phyloP scores from a whole-genome alignment of 2,113 vertebrate genomes.

The Smithornis capensis region DNA sequence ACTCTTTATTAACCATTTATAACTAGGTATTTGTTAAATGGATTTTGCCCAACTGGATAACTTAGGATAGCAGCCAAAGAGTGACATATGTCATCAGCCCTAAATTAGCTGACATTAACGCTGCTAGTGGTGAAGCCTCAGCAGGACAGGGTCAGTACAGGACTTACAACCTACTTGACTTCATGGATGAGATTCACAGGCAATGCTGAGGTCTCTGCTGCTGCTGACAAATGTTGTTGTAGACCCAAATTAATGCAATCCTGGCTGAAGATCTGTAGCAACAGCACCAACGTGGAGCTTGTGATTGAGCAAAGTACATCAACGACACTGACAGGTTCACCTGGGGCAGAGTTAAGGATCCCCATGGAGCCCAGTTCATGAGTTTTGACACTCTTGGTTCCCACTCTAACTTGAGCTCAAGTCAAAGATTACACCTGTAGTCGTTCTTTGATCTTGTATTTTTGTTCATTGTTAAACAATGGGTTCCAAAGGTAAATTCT shows the following conservation, averaged over 20 bases:
- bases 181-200: neutral
- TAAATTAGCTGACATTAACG: neutral
- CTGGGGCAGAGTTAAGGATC: neutral
- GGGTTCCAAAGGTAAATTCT: neutral
- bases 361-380: neutral
- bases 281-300: neutral
- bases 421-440: neutral
- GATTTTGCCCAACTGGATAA: neutral
- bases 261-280: neutral
- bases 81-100: neutral
- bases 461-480: neutral
- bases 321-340: neutral
- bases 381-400: neutral
- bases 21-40: neutral
- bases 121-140: neutral
- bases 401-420: neutral
- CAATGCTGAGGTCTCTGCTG: neutral
- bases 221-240: neutral
- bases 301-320: fast-evolving
- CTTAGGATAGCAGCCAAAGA: neutral
- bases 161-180: neutral
- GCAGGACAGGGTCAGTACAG: neutral
- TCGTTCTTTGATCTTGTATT: neutral
- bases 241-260: neutral
- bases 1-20: neutral